Conservation (phyloP, 1,140 invertebrate species). For the Zaprionus inermis region DNA sequence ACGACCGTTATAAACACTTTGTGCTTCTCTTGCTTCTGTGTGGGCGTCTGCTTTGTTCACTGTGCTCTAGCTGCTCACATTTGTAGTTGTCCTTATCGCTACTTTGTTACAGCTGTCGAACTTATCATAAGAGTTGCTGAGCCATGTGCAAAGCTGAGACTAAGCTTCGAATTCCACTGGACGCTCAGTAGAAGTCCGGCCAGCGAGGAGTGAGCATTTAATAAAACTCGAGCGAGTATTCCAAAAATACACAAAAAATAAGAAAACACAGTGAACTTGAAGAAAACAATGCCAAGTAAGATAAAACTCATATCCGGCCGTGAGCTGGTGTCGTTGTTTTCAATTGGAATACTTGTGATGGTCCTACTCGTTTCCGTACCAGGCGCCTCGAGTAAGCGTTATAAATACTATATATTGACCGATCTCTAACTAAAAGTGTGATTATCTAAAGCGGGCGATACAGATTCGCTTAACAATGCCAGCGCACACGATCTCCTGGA, state of each 20-base stretch:
- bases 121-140: conserved; percentile 24
- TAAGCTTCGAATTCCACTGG: neutral
- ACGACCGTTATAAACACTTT: neutral
- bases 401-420: neutral
- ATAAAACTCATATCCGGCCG: conserved; percentile 66
- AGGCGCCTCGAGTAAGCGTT: conserved; percentile 62
- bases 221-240: conserved; percentile 21
- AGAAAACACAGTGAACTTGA: conserved; percentile 44
- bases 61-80: neutral
- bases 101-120: conserved; percentile 1
- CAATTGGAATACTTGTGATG: conserved; percentile 27
- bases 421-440: neutral
- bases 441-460: conserved; percentile 23
- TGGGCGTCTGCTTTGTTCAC: neutral
- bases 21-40: neutral
- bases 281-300: conserved; percentile 54
- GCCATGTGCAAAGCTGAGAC: conserved; percentile 53
- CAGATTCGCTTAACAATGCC: conserved; percentile 77
- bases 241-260: conserved; percentile 17
- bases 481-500: conserved; percentile 87
- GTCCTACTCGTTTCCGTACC: conserved; percentile 54
- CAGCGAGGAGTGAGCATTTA: conserved; percentile 33
- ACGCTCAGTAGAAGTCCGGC: conserved; percentile 50
- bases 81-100: conserved; percentile 23
- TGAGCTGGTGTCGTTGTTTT: conserved; percentile 29